Conservation (phyloP, 2,797 vertebrate species). For the Lindbergichthys nudifrons region DNA sequence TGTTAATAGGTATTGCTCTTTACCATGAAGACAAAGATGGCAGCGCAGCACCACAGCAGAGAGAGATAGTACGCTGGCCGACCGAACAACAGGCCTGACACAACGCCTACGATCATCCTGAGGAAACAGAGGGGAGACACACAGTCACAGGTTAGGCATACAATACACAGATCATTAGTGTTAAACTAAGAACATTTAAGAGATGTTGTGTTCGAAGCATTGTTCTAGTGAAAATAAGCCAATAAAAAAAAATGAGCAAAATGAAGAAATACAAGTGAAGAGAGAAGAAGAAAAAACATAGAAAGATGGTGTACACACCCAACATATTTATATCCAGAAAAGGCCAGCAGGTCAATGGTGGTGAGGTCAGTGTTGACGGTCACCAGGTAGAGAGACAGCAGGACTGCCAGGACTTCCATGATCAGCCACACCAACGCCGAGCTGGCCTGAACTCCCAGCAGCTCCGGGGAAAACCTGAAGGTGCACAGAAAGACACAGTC, state of each 20-base stretch:
- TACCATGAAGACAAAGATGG: conserved; percentile 93
- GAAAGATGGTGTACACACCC: conserved; percentile 82
- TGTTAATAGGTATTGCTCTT: conserved; percentile 54
- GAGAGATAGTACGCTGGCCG: conserved; percentile 89
- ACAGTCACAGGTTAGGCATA: neutral
- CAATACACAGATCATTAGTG: neutral
- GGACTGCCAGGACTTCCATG: conserved; percentile 89
- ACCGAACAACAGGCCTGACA: conserved; percentile 92
- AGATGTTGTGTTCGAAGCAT: neutral
- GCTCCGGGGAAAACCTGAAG: conserved; percentile 92
- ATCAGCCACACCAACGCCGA: conserved; percentile 93
- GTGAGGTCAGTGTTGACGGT: conserved; percentile 92
- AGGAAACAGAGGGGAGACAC: conserved; percentile 20
- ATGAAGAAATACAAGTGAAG: neutral
- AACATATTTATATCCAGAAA: conserved; percentile 94
- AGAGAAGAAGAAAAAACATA: neutral
- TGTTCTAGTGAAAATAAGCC: fast-evolving
- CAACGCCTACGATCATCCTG: conserved; percentile 92
- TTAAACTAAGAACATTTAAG: neutral
- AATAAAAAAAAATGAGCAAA: neutral
- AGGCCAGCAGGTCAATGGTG: conserved; percentile 92
- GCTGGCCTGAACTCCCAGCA: conserved; percentile 93
- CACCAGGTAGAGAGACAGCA: conserved; percentile 92
- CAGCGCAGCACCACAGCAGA: conserved; percentile 90
- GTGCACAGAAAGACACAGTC: neutral